Base-by-base conservation (phyloP, 2,797 vertebrate genomes). In the Sciurus vulgaris region DNA sequence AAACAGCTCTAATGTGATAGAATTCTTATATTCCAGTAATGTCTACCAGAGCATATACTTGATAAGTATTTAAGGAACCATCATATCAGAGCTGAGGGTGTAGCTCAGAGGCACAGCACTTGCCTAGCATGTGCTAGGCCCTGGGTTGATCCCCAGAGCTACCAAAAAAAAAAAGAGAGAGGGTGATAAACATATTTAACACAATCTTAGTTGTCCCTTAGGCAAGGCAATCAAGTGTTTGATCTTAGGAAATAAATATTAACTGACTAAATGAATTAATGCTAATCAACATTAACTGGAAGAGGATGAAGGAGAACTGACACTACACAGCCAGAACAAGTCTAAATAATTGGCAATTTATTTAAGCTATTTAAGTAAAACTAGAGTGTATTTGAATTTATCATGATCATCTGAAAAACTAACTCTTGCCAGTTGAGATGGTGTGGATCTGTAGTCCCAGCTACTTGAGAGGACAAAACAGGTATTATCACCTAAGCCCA, bases 241-340 rank as follows among this genome's bases (percentile, higher is more conserved):
- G 30, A 73, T 35, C 89, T 85, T 72, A 88, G 35, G 74, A 97
- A 95, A 72, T 63, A 91, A 88, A 88, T 95, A 81, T 89, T 74
- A 91, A 70, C 28, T 22, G 38, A 51, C 49, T 77, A 85, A 87
- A 78, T 69, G 9, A 84, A 73, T 30, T 49, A 47, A 86, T 65
- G 41, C 44, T 89, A 35, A 78, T 89, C 74, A 82, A 33, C 30
- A 69, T 70, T 88, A 69, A 91, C 24, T 82, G 56, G 67, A 92
- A 92, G 41, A 86, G 24, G 4, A 49, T 38, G 7, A 11, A 76
- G 41, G 54, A 92, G 28, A 90, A 88, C 67, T 35, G 72, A 85
- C 44, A 54, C 56, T 61, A 78, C 85, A 33, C 17, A 88, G 69
- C 5, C 24, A 65, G 10, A 30, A 76, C 49, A 54, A 87, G 47